phyloP scores from a whole-genome alignment of 2,797 vertebrate genomes.

The Pyrocephalus nanus region DNA sequence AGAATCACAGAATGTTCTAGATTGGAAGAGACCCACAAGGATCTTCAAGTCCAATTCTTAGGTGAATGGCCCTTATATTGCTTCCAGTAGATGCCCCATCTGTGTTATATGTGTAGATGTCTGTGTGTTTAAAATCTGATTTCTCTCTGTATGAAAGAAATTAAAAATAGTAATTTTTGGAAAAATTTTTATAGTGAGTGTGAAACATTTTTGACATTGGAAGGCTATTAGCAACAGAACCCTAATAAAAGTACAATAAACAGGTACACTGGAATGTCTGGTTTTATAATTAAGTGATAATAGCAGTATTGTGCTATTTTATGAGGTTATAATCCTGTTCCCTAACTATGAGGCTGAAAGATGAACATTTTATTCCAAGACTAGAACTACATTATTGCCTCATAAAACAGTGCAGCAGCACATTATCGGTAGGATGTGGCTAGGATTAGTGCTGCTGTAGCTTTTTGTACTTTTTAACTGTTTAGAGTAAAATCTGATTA shows the following conservation, averaged over 20 bases:
- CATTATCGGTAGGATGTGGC: neutral
- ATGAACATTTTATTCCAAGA: neutral
- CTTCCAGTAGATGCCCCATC: neutral
- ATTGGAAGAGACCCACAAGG: neutral
- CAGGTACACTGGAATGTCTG: neutral
- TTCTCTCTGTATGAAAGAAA: neutral
- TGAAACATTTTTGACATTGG: neutral
- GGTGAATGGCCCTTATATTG: neutral
- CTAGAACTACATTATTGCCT: neutral
- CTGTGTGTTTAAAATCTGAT: neutral
- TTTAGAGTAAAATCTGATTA: neutral
- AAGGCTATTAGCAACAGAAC: neutral
- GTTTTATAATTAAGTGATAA: constrained; percentile 13
- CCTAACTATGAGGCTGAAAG: neutral
- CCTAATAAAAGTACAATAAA: neutral
- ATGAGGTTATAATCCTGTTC: constrained; percentile 9
- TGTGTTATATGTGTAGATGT: neutral
- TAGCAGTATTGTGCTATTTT: neutral
- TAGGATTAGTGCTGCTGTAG: neutral
- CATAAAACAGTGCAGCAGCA: neutral
- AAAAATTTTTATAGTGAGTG: neutral
- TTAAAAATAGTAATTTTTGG: neutral
- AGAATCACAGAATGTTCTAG: neutral
- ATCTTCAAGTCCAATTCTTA: neutral
- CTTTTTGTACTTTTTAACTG: neutral